Conservation (phyloP, 2,113 vertebrate species). For the Ceratotherium simum region DNA sequence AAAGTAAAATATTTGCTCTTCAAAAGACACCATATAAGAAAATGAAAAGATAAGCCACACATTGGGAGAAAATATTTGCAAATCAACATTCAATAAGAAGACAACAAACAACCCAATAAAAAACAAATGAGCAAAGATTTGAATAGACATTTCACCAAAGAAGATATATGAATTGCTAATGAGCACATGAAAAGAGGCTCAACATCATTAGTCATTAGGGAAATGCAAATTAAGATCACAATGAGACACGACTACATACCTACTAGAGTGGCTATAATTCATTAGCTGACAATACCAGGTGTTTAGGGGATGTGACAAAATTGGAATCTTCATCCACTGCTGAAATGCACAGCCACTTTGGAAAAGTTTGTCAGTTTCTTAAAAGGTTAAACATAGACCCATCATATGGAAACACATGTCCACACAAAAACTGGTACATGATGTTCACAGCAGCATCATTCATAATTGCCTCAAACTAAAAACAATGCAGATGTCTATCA, state of each 20-base stretch:
- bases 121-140: not conserved
- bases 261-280: not conserved
- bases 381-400: not conserved
- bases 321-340: not conserved
- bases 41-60: conserved; percentile 2
- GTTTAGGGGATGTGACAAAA: not conserved
- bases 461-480: not conserved
- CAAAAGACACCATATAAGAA: not conserved
- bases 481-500: not conserved
- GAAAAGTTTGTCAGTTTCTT: not conserved
- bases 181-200: not conserved
- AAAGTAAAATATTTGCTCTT: not conserved
- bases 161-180: not conserved
- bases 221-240: conserved; percentile 35
- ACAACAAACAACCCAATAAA: not conserved
- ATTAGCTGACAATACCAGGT: not conserved
- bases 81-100: not conserved
- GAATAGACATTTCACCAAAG: not conserved
- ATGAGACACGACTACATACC: not conserved
- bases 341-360: not conserved
- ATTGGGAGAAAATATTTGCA: not conserved
- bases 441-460: not conserved
- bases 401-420: not conserved
- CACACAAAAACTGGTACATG: not conserved
- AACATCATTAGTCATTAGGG: not conserved